Evolutionary conservation across 1,140 invertebrate genomes (phyloP).

Genomic region (Mesaphorura yosii): DNA sequence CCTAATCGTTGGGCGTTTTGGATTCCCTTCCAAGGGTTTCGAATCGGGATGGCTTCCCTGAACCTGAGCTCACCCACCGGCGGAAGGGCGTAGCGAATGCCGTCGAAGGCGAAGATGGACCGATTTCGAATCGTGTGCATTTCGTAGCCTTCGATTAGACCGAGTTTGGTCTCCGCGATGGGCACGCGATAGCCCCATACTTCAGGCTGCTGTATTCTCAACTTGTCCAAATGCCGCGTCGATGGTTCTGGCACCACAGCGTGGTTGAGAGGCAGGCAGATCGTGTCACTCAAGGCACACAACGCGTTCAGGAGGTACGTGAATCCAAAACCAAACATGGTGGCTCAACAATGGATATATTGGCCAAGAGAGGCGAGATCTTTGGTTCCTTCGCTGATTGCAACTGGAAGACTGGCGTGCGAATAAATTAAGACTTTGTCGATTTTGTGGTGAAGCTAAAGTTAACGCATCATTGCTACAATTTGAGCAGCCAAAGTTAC

Average conservation of each 20-base stretch:
- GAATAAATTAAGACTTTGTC: no score
- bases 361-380: no score
- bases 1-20: not conserved
- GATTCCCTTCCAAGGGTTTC: slow-evolving; percentile 1
- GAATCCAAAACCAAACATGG: not conserved
- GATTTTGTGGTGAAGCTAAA: no score
- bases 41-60: not conserved
- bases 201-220: not conserved
- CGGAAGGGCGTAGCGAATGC: not conserved
- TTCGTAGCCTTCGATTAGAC: not conserved
- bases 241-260: not conserved
- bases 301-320: not conserved
- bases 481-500: no score
- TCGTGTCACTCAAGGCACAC: not conserved
- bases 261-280: not conserved
- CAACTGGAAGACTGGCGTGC: no score
- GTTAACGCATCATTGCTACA: no score
- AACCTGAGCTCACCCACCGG: not conserved
- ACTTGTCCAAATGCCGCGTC: not conserved
- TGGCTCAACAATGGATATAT: no score
- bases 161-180: not conserved
- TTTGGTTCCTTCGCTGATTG: no score
- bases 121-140: not conserved
- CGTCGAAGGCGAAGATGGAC: not conserved
- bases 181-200: no score